Evolutionary conservation across 2,797 vertebrate genomes (phyloP).

Genomic region (Rhadinocentrus ornatus): DNA sequence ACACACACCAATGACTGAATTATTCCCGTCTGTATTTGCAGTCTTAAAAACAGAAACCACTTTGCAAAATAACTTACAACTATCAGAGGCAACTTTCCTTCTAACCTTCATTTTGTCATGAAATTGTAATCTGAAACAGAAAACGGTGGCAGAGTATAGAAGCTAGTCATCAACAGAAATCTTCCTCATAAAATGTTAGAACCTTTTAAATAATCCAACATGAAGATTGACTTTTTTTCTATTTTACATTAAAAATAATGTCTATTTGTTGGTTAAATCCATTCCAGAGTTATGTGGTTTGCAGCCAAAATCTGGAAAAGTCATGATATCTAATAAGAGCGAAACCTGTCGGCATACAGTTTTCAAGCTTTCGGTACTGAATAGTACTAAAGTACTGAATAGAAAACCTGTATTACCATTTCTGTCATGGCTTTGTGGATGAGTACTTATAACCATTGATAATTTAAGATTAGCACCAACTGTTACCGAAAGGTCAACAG

Average conservation of each 20-base stretch:
- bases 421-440: not conserved
- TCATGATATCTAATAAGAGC: conserved; percentile 1
- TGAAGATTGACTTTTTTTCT: not conserved
- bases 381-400: not conserved
- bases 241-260: not conserved
- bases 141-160: not conserved
- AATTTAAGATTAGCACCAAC: conserved; percentile 7
- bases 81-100: not conserved
- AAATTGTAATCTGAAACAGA: conserved; percentile 5
- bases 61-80: not conserved
- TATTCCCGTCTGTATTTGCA: conserved; percentile 5
- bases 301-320: not conserved
- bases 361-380: not conserved
- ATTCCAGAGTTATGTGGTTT: conserved; percentile 2
- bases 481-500: conserved; percentile 21
- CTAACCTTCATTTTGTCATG: not conserved
- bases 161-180: conserved; percentile 4
- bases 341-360: not conserved
- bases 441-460: not conserved
- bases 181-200: not conserved
- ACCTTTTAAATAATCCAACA: not conserved
- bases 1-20: not conserved
- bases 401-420: not conserved
- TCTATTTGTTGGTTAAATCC: conserved; percentile 1
- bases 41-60: conserved; percentile 10